phyloP scores from a whole-genome alignment of 2,113 vertebrate species.

The Caracal caracal region DNA sequence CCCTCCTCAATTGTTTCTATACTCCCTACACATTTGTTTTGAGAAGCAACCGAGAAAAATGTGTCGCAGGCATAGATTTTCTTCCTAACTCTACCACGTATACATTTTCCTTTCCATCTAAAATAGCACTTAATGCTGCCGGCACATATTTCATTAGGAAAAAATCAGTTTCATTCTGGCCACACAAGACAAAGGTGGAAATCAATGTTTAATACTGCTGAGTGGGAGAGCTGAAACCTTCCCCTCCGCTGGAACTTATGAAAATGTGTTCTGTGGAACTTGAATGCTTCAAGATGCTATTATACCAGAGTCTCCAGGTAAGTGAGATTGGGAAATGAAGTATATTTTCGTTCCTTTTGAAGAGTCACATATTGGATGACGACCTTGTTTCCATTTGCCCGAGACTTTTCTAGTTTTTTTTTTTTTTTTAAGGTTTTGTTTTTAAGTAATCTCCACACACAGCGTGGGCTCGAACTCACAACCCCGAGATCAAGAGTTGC shows the following conservation, averaged over 20 bases:
- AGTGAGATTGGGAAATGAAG: background rate
- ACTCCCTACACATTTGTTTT: background rate
- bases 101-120: background rate
- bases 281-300: background rate
- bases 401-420: background rate
- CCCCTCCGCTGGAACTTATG: background rate
- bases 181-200: conserved; percentile 20
- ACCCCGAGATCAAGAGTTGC: too few species aligned
- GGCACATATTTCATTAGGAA: conserved; percentile 32
- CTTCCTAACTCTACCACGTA: background rate
- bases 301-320: background rate
- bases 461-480: too few species aligned
- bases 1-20: background rate
- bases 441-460: too few species aligned
- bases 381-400: background rate
- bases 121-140: background rate
- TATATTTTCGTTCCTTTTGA: background rate
- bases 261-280: background rate
- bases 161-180: background rate
- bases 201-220: background rate
- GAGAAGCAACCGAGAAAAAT: background rate
- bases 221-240: background rate
- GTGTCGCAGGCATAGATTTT: background rate
- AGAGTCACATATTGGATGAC: background rate
- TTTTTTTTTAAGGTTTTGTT: background rate